Evolutionary conservation across 1,140 invertebrate genomes (phyloP), one percentile per base, ranked within the genome.

Genomic region (Drosophila elegans): DNA sequence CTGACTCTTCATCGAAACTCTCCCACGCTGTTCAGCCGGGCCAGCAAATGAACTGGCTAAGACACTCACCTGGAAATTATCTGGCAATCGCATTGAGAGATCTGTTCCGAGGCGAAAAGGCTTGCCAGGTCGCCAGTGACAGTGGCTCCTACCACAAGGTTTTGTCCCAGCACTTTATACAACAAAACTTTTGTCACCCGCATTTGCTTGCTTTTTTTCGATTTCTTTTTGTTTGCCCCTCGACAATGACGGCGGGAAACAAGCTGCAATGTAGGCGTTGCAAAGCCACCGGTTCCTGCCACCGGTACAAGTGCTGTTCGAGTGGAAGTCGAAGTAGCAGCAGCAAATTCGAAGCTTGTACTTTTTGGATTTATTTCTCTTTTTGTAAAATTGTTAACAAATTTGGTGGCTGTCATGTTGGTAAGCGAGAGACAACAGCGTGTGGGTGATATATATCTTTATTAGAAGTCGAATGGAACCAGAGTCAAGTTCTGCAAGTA

Each of bases 141-240:
- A 69, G 41, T 55, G 25, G 51, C 34, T 34, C 68, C 68, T 41
- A 55, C 51, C 51, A 54, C 51, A 57, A 53, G 39, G 55, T 46
- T 73, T 73, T 73, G 41, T 51, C 55, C 29, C 46, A 59, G 34
- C 69, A 52, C 69, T 61, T 73, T 73, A 54, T 73, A 73, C 68
- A 73, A 73, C 69, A 72, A 73, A 73, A 61, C 68, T 73, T 73
- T 73, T 73, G 69, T 73, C 69, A 73, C 68, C 69, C 69, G 69
- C 69, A 73, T 73, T 61, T n/a, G 42, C 67, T 71, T 56, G 51
- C 32, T 44, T 71, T 67, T 67, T 68, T 36, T 46, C 11, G 48
- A 42, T 39, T 66, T 32, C 34, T 52, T 36, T 46, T 56, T 21
- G 49, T 45, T 29, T 38, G n/a, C 39, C 21, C 21, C 21, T 25